Base-by-base conservation (phyloP, 2,888 invertebrate species). In the Melanophora roralis region DNA sequence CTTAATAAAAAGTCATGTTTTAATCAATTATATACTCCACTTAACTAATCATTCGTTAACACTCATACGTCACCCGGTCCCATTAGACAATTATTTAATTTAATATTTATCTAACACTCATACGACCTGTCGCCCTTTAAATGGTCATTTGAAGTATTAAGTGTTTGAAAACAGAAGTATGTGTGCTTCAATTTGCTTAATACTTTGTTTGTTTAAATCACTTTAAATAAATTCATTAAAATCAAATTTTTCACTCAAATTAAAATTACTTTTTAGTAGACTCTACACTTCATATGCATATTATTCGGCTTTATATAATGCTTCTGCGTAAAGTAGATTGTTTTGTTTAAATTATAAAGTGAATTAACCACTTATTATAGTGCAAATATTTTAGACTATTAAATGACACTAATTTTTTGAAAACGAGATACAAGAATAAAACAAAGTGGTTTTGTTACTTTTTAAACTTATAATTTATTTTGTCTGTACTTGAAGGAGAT, bases 351-450 rank as follows among this genome's bases (percentile, higher is more conserved):
- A 59, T 59, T 53, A 68, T 43, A 57, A 62, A 62, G 16, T 8
- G 34, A 79, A 75, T 45, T 67, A n/a, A n/a, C n/a, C 72, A 76
- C 62, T 72, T 76, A 68, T 49, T 23, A 62, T 43, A 40, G 72
- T 49, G 51, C 16, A 67, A 68, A 68, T 64, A 76, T 76, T 57
- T 72, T 45, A 75, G 51, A 57, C 68, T 76, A 72, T 23, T 57
- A 74, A 49, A 55, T 62, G 60, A 43, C 36, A 67, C 60, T 38
- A 62, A 57, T 62, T 72, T 71, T 62, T 67, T n/a, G n/a, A n/a
- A 38, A 16, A 43, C 23, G 55, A 65, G 11, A 65, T 11, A 57
- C 27, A 40, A 40, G n/a, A n/a, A n/a, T n/a, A n/a, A n/a, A n/a
- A n/a, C n/a, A n/a, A n/a, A n/a, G n/a, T n/a, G n/a, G n/a, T n/a